phyloP scores from a whole-genome alignment of 2,113 vertebrate genomes.

The Gobio gobio region DNA sequence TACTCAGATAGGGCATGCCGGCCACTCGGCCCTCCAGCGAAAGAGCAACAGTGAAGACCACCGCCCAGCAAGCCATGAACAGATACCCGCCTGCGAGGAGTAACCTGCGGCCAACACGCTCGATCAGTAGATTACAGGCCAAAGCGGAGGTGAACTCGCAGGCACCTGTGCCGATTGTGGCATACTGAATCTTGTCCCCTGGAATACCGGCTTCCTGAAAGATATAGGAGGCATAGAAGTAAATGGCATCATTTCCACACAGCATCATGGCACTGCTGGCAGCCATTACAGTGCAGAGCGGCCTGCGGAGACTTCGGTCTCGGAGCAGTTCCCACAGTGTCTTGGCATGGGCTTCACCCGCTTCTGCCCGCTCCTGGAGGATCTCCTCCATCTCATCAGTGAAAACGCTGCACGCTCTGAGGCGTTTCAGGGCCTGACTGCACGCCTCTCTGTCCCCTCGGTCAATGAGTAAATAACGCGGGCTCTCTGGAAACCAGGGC shows the following conservation, averaged over 20 bases:
- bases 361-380: conserved; percentile 74
- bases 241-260: conserved; percentile 87
- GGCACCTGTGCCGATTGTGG: conserved; percentile 81
- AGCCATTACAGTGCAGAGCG: conserved; percentile 76
- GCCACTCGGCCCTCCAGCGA: conserved; percentile 77
- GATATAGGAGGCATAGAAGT: conserved; percentile 86
- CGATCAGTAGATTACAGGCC: conserved; percentile 83
- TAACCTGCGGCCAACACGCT: conserved; percentile 75
- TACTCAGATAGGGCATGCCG: conserved; percentile 87
- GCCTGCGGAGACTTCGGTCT: conserved; percentile 70
- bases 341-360: conserved; percentile 60
- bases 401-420: conserved; percentile 74
- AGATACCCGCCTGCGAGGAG: conserved; percentile 84
- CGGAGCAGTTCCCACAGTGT: conserved; percentile 77
- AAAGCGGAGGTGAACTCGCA: conserved; percentile 81
- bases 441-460: conserved; percentile 81
- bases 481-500: conserved; percentile 90
- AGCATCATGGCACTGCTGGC: conserved; percentile 89
- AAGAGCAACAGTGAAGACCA: conserved; percentile 83
- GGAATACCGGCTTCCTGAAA: conserved; percentile 83
- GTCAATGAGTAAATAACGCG: conserved; percentile 90
- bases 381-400: conserved; percentile 84
- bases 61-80: conserved; percentile 83
- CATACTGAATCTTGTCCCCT: conserved; percentile 80
- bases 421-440: conserved; percentile 73